Conservation (phyloP, 1,140 invertebrate genomes). For the Drosophila melanica region DNA sequence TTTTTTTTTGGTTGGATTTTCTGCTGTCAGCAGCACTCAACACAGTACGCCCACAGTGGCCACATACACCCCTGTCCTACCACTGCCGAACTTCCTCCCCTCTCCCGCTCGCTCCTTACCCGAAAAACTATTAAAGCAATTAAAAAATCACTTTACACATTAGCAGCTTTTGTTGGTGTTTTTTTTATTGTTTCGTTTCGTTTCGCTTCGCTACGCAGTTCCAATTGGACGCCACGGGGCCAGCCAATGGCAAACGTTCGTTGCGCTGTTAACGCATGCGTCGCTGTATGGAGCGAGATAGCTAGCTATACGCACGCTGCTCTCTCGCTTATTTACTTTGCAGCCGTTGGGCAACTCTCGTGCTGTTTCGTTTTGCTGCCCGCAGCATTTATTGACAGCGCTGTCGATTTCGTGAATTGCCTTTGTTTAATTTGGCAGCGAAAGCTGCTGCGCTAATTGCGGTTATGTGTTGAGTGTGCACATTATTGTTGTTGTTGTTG, state of each 20-base stretch:
- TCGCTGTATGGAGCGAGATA: conserved; percentile 21
- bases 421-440: conserved; percentile 39
- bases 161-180: conserved; percentile 38
- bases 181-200: conserved; percentile 10
- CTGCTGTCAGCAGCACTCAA: conserved; percentile 59
- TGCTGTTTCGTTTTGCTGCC: conserved; percentile 1
- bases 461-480: conserved; percentile 23
- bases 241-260: conserved; percentile 50
- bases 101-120: neutral
- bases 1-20: conserved; percentile 4
- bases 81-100: neutral
- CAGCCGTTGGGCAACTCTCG: conserved; percentile 35
- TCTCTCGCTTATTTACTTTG: conserved; percentile 35
- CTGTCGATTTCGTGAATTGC: conserved; percentile 45
- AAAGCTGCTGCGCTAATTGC: conserved; percentile 66
- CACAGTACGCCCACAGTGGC: conserved; percentile 22
- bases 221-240: conserved; percentile 43
- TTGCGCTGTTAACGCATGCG: conserved; percentile 65
- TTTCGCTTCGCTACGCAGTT: conserved; percentile 10
- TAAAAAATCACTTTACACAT: conserved; percentile 81
- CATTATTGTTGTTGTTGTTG: conserved; percentile 26
- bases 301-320: conserved; percentile 31
- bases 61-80: neutral
- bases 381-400: conserved; percentile 38
- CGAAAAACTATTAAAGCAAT: conserved; percentile 75